A percentile compares a stretch with the other conserved stretches of the same genome.
phyloP scores from a whole-genome alignment of 2,888 invertebrate species.

The Plebejus argus region DNA sequence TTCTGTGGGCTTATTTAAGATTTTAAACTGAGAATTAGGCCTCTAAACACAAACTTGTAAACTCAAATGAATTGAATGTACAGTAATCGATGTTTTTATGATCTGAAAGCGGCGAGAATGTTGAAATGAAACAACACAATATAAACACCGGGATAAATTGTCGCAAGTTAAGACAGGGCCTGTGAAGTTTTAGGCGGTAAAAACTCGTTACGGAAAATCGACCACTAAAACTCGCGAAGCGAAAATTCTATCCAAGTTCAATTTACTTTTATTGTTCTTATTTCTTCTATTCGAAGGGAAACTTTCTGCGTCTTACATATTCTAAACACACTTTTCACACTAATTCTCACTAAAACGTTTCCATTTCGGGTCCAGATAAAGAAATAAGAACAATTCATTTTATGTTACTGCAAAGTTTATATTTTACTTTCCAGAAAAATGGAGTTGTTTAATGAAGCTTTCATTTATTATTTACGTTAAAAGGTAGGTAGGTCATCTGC shows the following conservation, averaged over 20 bases:
- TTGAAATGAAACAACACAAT: constrained; percentile 4
- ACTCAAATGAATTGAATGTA: no score
- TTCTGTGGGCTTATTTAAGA: no score
- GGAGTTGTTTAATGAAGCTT: not conserved
- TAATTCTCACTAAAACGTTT: constrained; percentile 61
- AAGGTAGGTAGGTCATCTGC: not conserved
- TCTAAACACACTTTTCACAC: constrained; percentile 69
- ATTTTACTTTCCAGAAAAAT: not conserved
- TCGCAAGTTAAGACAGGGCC: constrained; percentile 52
- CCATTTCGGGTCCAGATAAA: constrained; percentile 49
- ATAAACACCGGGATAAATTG: constrained; percentile 34
- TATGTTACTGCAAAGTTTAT: not conserved
- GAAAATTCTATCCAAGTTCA: constrained; percentile 79
- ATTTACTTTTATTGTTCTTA: constrained; percentile 79
- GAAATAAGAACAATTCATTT: not conserved
- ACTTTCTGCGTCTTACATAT: constrained; percentile 61
- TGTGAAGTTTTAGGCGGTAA: constrained; percentile 75
- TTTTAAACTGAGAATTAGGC: no score
- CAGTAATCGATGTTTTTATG: not conserved
- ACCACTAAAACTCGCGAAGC: constrained; percentile 78
- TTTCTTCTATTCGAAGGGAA: constrained; percentile 66
- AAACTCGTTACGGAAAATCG: constrained; percentile 79
- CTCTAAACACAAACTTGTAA: no score
- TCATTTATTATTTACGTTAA: not conserved
- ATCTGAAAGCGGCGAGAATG: not conserved